Evolutionary conservation across 2,797 vertebrate species (phyloP), one percentile per base, ranked within the genome.

Genomic region (Oceanodroma leucorhoa): DNA sequence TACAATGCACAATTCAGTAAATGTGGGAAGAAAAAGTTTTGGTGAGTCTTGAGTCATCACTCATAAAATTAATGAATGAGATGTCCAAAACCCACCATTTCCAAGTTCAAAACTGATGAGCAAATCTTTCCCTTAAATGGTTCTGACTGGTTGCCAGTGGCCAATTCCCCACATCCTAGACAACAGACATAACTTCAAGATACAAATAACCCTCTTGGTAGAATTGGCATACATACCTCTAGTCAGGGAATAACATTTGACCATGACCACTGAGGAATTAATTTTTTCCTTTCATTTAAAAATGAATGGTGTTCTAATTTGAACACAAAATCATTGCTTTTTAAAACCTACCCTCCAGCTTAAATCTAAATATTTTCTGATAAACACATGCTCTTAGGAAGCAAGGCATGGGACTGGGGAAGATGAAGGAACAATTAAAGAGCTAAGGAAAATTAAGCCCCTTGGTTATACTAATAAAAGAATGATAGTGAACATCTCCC

Each of bases 1-100:
- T 58, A 95, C 96, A 97, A 87, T 93, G 84, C 65, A 95, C 65
- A 93, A 94, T 96, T 93, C 90, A 96, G 83, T 95, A 95, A 94
- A 94, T 95, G 83, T 67, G 91, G 83, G 61, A 83, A 88, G 62
- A 60, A 89, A 93, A 95, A 76, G 15, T 91, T 94, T 93, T 87
- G 61, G 55, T 95, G 93, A 94, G 79, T 82, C 94, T 96, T 96
- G 95, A 97, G 93, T 94, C 93, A 96, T 93, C 81, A 87, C 34
- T 87, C 73, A 55, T 9, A 76, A 84, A 90, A 86, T 94, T 94
- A 92, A 91, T 88, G 88, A 94, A 94, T 82, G 80, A 90, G 62
- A 90, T 64, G 36, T 95, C 91, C 78, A 91, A 87, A 93, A 14
- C 3, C 29, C 90, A 94, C 91, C 50, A 92, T 73, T 91, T 94